These are phyloP conservation scores for Metacarcinus magister DNA, from an alignment of 2,888 invertebrate species.

Conservation along the genomic window DNA sequence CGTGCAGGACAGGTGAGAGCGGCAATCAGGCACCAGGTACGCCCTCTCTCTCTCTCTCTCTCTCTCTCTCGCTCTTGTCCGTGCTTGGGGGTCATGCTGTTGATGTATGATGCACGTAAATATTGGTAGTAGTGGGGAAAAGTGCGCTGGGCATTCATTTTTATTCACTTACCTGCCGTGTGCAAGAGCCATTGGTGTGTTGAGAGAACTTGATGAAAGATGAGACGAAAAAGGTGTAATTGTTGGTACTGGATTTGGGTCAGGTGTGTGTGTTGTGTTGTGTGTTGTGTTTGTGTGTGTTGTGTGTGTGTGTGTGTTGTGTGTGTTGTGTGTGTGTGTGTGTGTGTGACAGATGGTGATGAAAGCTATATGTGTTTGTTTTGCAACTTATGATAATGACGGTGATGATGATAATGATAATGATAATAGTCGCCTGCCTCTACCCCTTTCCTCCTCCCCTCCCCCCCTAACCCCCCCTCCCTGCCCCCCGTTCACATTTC, in stretches of 20 bases:
- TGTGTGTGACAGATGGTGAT: not conserved
- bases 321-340: not conserved
- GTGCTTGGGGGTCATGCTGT: not conserved
- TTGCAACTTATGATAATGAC: not conserved
- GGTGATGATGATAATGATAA: not conserved
- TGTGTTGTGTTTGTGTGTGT: not conserved
- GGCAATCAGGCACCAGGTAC: slow-evolving; percentile 13
- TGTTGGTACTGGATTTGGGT: not conserved
- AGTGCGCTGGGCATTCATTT: not conserved
- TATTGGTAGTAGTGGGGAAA: not conserved
- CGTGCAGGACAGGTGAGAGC: slow-evolving; percentile 38
- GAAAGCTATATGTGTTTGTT: not conserved
- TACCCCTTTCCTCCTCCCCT: not conserved
- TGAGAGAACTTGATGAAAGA: not conserved
- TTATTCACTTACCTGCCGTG: slow-evolving; percentile 18
- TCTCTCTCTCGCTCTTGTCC: too few species aligned
- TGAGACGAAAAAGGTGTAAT: not conserved
- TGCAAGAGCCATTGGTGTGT: not conserved
- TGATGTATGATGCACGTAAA: slow-evolving; percentile 31
- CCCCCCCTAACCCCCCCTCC: not conserved
- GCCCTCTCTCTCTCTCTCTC: not conserved
- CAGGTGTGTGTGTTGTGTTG: not conserved
- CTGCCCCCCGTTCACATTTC: not conserved
- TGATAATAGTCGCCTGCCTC: not conserved
- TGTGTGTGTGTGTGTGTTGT: not conserved